Base-by-base conservation (phyloP, 92 coral and sea anemone species). In the Phymanthus crucifer region DNA sequence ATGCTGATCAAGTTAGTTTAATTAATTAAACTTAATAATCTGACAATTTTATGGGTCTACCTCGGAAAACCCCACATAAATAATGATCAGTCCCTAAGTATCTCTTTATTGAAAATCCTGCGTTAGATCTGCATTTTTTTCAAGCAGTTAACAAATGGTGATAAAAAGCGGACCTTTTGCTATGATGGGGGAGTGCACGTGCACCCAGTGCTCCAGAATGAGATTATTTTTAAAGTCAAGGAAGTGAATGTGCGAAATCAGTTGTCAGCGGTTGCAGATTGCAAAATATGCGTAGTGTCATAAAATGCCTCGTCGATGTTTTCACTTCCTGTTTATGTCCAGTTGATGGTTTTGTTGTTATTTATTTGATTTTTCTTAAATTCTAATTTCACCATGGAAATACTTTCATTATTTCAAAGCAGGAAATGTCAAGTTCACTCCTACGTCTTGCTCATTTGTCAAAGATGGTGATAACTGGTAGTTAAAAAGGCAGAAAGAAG, bases 241-340 rank as follows among this genome's bases (percentile, higher is more conserved):
- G 12, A 21, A 24, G 23, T 58, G 21, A 58, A n/a, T 23, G 10
- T 58, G 23, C 26, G n/a, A 9, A 33, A 69, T 69, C 38, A 17
- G 13, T 14, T 23, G 66, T 32, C 83, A 79, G 83, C 83, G 75
- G 83, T 33, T 64, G 35, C 16, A 61, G 23, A 14, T 12, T 6
- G 11, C 14, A 46, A 47, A 12, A 17, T 10, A 68, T 68, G 86
- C 86, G 71, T 33, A 27, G 26, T 18, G 66, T 27, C 37, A 64
- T 52, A 40, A 26, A 61, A 52, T 82, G 73, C 79, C 85, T 71
- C 17, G 78, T 18, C 8, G 70, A 56, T 76, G 67, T 48, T 74
- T 82, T 81, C 71, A 82, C 74, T 82, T 82, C 80, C 86, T 82
- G 79, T 74, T 37, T 19, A 35, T 21, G 4, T 32, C 45, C 34